A percentile compares a stretch with the other conserved stretches of the same genome.
Conservation (phyloP, 2,113 vertebrate genomes). For the Pteruthius melanotis region DNA sequence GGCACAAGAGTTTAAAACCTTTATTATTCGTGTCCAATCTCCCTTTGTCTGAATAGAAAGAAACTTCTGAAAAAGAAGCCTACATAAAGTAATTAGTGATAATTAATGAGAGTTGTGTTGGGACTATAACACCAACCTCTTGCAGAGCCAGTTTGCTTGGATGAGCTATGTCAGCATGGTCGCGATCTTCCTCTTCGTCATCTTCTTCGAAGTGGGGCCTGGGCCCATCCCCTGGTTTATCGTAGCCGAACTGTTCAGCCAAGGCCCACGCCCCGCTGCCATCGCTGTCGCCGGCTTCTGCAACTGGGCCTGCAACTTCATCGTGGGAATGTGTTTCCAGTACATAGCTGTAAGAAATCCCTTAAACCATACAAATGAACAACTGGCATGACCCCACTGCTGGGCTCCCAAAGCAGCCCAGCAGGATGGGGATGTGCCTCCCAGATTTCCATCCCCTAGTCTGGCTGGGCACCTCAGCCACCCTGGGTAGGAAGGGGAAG, state of each 20-base stretch:
- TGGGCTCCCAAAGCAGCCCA: neutral
- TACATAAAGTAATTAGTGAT: neutral
- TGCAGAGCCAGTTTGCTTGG: constrained; percentile 73
- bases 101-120: neutral
- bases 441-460: neutral
- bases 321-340: constrained; percentile 90
- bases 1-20: neutral
- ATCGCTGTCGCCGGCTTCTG: constrained; percentile 87
- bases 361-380: neutral
- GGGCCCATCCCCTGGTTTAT: constrained; percentile 98
- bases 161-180: constrained; percentile 94
- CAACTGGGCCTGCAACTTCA: constrained; percentile 96
- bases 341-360: constrained; percentile 82
- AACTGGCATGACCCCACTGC: accelerated
- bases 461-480: neutral
- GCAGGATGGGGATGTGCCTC: accelerated
- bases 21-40: neutral
- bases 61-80: neutral
- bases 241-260: constrained; percentile 95
- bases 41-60: neutral
- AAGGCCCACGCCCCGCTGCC: constrained; percentile 91
- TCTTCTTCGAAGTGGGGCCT: constrained; percentile 94
- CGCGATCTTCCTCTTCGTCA: constrained; percentile 90
- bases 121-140: neutral
- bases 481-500: neutral